Conservation (phyloP, 2,797 vertebrate genomes). For the Buceros bicornis region DNA sequence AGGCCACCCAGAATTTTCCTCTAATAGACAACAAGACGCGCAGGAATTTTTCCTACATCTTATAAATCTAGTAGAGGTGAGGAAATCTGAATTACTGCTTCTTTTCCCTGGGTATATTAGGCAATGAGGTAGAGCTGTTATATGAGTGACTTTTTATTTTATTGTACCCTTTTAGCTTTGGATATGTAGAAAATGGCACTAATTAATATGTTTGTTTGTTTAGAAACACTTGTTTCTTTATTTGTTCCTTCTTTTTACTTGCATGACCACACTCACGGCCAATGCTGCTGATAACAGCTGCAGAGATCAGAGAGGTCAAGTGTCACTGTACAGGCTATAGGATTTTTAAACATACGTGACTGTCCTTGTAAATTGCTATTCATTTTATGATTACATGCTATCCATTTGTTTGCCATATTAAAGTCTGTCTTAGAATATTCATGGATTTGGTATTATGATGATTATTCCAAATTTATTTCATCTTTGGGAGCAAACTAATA, state of each 20-base stretch:
- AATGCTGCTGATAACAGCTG: background rate
- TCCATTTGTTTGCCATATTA: background rate
- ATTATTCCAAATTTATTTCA: background rate
- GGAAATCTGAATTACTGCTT: conserved; percentile 36
- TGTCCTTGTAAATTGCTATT: background rate
- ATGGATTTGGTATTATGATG: background rate
- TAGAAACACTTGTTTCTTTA: background rate
- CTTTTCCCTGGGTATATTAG: background rate
- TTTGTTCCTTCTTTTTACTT: background rate
- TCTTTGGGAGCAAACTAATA: background rate
- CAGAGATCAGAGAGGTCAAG: background rate
- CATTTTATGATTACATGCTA: background rate
- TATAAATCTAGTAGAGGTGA: conserved; percentile 93
- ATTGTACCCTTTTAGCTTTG: background rate
- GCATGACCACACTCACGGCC: background rate
- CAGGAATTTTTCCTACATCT: conserved; percentile 94
- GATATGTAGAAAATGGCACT: background rate
- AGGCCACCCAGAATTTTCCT: conserved; percentile 94
- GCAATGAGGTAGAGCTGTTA: background rate
- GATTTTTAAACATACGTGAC: background rate
- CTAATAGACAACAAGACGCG: conserved; percentile 95
- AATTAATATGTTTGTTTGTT: background rate
- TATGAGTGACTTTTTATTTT: background rate
- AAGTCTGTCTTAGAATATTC: background rate
- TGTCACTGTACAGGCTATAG: background rate